A percentile compares a stretch with the other conserved stretches of the same genome.
Conservation (phyloP, 2,888 invertebrate genomes). For the Blera fallax region DNA sequence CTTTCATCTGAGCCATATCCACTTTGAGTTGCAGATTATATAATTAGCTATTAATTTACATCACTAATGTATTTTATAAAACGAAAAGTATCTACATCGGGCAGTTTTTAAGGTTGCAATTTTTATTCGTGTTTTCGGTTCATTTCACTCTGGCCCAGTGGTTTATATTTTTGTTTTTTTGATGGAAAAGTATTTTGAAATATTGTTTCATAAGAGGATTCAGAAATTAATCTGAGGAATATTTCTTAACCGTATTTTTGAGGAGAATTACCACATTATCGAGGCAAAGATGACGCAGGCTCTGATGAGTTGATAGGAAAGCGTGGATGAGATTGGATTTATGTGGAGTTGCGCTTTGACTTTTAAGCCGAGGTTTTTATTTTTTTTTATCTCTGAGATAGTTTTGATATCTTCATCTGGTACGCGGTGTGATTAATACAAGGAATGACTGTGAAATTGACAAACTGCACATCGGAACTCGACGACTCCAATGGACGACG, state of each 20-base stretch:
- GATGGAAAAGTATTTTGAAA: background rate
- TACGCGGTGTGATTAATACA: too few relatives aligned
- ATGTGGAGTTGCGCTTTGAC: too few relatives aligned
- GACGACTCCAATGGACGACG: too few relatives aligned
- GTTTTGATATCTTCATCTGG: too few relatives aligned
- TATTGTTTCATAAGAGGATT: background rate
- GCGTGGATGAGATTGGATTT: too few relatives aligned
- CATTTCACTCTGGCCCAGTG: background rate
- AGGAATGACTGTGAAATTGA: too few relatives aligned
- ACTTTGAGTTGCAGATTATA: conserved; percentile 43
- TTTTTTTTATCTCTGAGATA: too few relatives aligned
- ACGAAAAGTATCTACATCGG: background rate
- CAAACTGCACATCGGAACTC: too few relatives aligned
- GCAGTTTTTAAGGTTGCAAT: background rate
- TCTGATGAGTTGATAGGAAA: background rate
- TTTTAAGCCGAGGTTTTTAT: too few relatives aligned
- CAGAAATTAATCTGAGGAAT: background rate
- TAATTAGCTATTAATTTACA: conserved; percentile 60
- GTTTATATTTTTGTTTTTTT: background rate
- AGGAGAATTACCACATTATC: background rate
- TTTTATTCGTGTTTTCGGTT: background rate
- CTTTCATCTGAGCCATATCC: conserved; percentile 47
- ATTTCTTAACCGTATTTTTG: background rate
- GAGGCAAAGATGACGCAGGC: background rate
- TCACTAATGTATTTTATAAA: conserved; percentile 43